phyloP scores from a whole-genome alignment of 2,888 invertebrate genomes.

The Scaeva pyrastri region DNA sequence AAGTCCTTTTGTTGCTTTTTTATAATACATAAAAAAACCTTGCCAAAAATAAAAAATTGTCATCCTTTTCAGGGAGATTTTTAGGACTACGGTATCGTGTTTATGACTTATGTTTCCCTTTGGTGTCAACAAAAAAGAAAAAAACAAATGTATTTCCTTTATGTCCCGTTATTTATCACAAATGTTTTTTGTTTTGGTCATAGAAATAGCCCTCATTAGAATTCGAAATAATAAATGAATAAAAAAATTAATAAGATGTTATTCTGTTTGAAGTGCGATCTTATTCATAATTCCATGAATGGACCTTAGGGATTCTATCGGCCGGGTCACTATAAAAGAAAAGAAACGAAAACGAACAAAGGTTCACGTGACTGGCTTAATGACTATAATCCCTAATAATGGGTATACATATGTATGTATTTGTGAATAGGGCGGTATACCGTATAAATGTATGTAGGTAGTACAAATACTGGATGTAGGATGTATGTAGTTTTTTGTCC shows the following conservation, averaged over 20 bases:
- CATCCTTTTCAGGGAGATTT: neutral
- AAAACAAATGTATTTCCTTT: neutral
- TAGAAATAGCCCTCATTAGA: neutral
- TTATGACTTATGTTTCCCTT: neutral
- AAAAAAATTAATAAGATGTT: conserved; percentile 37
- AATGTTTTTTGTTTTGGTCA: neutral
- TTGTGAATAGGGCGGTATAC: neutral
- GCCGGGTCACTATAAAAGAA: neutral
- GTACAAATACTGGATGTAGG: no score
- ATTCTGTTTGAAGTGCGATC: conserved; percentile 22
- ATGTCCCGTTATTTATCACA: neutral
- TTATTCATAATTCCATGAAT: conserved; percentile 15
- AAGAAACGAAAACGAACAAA: neutral
- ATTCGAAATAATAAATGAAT: neutral
- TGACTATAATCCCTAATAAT: conserved; percentile 45
- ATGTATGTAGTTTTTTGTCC: no score
- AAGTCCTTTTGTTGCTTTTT: neutral
- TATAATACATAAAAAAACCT: neutral
- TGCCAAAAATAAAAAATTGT: neutral
- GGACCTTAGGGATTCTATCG: neutral
- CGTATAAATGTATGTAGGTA: conserved; percentile 16
- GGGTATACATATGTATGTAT: conserved; percentile 7
- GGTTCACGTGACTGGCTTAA: conserved; percentile 47
- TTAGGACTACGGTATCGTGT: conserved; percentile 1
- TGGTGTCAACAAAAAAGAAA: neutral